These are phyloP conservation scores for Hormiphora californensis DNA, from an alignment of 37 sponge, comb jelly and placozoan genomes.

Conservation along the genomic window DNA sequence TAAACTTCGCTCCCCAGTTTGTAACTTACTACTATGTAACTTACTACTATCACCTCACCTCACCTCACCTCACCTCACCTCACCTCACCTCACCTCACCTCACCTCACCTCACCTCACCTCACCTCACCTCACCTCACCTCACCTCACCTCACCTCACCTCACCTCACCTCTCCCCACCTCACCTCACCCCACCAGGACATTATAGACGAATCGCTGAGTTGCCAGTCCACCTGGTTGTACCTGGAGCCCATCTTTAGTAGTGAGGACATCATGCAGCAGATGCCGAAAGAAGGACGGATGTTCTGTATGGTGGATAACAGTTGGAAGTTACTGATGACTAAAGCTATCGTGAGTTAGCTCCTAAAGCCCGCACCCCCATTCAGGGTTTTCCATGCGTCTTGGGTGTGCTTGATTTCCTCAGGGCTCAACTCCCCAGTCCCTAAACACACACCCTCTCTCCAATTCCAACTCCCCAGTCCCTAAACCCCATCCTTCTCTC, in stretches of 20 bases:
- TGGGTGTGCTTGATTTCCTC: too few species aligned
- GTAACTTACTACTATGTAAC: too few species aligned
- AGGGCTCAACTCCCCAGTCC: too few species aligned
- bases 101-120: not conserved
- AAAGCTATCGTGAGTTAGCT: conserved; percentile 64
- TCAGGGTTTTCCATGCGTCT: too few species aligned
- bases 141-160: not conserved
- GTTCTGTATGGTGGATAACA: conserved; percentile 89
- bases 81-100: not conserved
- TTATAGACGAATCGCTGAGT: conserved; percentile 91
- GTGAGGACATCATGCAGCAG: conserved; percentile 96
- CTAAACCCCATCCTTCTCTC: too few species aligned
- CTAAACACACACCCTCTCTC: too few species aligned
- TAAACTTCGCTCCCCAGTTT: too few species aligned
- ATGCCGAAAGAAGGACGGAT: conserved; percentile 96
- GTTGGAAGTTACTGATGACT: conserved; percentile 86
- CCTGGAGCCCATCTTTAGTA: conserved; percentile 95
- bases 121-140: not conserved
- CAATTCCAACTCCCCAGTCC: too few species aligned
- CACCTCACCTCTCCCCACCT: not conserved
- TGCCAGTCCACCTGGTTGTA: conserved; percentile 94
- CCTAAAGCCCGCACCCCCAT: too few species aligned
- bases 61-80: not conserved
- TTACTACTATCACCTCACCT: conserved; percentile 1
- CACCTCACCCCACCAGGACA: conserved; percentile 67